phyloP scores from a whole-genome alignment of 1,140 invertebrate genomes.

The Globodera rostochiensis region DNA sequence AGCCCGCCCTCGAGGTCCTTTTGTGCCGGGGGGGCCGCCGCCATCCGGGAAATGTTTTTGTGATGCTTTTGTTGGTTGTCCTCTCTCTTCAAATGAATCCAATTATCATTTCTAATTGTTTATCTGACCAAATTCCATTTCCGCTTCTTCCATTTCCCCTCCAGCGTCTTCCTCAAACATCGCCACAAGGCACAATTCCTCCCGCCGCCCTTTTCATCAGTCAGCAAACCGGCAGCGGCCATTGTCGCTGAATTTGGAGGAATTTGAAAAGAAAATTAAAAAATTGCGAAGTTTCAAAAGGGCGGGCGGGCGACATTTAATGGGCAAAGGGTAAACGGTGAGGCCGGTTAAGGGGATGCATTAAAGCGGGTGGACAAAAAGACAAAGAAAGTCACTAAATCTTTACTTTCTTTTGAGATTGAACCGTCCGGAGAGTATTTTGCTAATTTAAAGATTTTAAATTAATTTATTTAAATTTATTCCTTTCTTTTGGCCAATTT shows the following conservation, averaged over 20 bases:
- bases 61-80: background rate
- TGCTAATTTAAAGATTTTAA: background rate
- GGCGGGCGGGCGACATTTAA: background rate
- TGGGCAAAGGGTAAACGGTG: background rate
- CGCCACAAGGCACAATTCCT: background rate
- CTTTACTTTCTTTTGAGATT: background rate
- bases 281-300: background rate
- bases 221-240: conserved; percentile 31
- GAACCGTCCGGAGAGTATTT: background rate
- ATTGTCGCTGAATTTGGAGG: conserved; percentile 29
- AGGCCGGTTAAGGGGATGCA: background rate
- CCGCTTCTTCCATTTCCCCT: background rate
- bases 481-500: conserved; percentile 6
- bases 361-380: background rate
- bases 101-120: no score
- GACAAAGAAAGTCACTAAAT: background rate
- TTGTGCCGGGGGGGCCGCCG: no score
- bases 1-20: background rate
- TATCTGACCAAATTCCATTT: background rate
- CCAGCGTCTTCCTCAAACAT: background rate
- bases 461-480: conserved; percentile 2
- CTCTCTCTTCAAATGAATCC: background rate
- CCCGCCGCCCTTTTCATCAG: conserved; percentile 8
- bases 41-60: background rate
- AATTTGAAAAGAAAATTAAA: conserved; percentile 1